These are phyloP conservation scores for Drosophila fuyamai DNA, from an alignment of 1,140 invertebrate genomes.

Conservation along the genomic window DNA sequence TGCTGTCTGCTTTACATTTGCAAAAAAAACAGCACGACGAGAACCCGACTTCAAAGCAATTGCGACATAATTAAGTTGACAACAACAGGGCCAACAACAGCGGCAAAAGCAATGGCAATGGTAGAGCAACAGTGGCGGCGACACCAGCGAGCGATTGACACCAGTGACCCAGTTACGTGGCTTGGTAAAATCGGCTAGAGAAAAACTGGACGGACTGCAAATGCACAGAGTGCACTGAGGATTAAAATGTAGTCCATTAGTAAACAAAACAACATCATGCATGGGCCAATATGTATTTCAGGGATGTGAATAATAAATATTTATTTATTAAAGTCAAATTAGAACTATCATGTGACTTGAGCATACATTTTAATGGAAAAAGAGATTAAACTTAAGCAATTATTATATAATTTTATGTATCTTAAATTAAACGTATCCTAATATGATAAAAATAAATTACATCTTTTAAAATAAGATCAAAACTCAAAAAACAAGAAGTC, in stretches of 20 bases:
- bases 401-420: too few species aligned
- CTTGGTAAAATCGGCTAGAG: slow-evolving; percentile 34
- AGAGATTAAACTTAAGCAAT: too few species aligned
- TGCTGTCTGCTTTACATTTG: slow-evolving; percentile 73
- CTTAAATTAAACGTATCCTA: too few species aligned
- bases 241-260: neutral
- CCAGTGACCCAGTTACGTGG: slow-evolving; percentile 74
- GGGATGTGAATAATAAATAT: too few species aligned
- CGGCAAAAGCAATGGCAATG: slow-evolving; percentile 12
- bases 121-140: slow-evolving; percentile 35
- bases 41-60: slow-evolving; percentile 77
- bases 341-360: too few species aligned
- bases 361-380: too few species aligned
- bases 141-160: slow-evolving; percentile 66
- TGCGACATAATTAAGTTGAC: slow-evolving; percentile 82
- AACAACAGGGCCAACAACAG: slow-evolving; percentile 54
- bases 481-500: neutral
- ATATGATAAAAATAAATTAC: too few species aligned
- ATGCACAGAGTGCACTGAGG: neutral
- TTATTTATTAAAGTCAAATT: too few species aligned
- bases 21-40: slow-evolving; percentile 34
- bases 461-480: too few species aligned
- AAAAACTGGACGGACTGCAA: slow-evolving; percentile 58
- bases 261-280: too few species aligned
- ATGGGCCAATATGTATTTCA: too few species aligned